A percentile compares a stretch with the other conserved stretches of the same genome.
Evolutionary conservation across 2,888 invertebrate genomes (phyloP).

Genomic region (Carpatolechia fugitivella): DNA sequence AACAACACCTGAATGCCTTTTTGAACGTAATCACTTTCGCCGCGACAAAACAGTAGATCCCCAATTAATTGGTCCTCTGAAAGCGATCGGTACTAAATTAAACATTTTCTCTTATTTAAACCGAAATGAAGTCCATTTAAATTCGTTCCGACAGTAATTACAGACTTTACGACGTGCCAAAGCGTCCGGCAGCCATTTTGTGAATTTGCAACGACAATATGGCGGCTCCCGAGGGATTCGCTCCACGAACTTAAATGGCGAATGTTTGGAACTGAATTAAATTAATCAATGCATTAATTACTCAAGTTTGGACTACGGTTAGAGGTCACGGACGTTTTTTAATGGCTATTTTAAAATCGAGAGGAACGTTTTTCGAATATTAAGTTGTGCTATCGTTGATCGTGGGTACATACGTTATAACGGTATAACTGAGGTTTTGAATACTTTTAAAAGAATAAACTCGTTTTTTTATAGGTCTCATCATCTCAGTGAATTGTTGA

Average conservation of each 20-base stretch:
- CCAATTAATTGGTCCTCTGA: conserved; percentile 70
- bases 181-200: conserved; percentile 53
- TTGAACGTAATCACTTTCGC: conserved; percentile 18
- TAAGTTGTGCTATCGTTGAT: too few species aligned
- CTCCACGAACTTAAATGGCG: conserved; percentile 54
- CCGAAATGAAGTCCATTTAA: conserved; percentile 75
- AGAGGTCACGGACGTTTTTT: neutral
- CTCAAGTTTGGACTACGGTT: conserved; percentile 29
- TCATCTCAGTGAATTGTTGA: too few species aligned
- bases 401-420: too few species aligned
- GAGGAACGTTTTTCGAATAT: neutral
- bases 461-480: too few species aligned
- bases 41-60: conserved; percentile 55
- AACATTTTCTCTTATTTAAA: conserved; percentile 78
- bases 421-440: too few species aligned
- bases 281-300: conserved; percentile 68
- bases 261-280: conserved; percentile 57
- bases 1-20: neutral
- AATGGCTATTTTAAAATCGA: conserved; percentile 6
- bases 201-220: conserved; percentile 38
- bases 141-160: conserved; percentile 72
- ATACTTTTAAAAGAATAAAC: too few species aligned
- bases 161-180: conserved; percentile 77
- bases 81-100: conserved; percentile 69
- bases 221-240: conserved; percentile 48